Evolutionary conservation across 2,888 invertebrate species (phyloP), one percentile per base, ranked within the genome.

Genomic region (Volucella bombylans): DNA sequence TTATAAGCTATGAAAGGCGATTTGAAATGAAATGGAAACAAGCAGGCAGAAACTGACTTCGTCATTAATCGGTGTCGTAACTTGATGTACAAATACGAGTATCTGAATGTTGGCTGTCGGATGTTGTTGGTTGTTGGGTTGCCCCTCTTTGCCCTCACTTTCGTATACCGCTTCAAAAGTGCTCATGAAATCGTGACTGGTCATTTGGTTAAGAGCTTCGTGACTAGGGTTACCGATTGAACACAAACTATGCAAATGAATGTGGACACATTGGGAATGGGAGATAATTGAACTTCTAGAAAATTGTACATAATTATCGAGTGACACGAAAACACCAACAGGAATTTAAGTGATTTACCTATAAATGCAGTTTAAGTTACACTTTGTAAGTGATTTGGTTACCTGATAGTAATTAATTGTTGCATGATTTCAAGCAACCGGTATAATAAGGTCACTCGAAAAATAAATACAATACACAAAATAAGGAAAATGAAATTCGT

Each of bases 1-100:
- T 6, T 31, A 6, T 52, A 14, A 10, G 18, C 18, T 41, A 64
- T 49, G 47, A 61, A 49, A 67, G 31, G 59, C 41, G 67, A 68
- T 45, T 50, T 81, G 68, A 68, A 85, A 81, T 81, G 76, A 81
- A 85, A 85, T 85, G 76, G 65, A 85, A 81, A 81, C 65, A 79
- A 73, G 50, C 15, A 61, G 71, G 38, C 77, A 62, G 69, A 61
- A 23, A 74, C 55, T 43, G 67, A 80, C 83, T 85, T 68, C 80
- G 80, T 85, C 85, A 85, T 68, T 76, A 81, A 71, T 85, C 74
- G 61, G 76, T 80, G 76, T 72, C 80, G 85, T 83, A 80, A 85
- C 68, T 45, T 45, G 64, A 68, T 76, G 81, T 81, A 31, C 31
- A 6, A 31, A 31, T 31, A 31, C 1, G 4, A 31, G 31, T 31